Evolutionary conservation across 2,797 vertebrate species (phyloP), one percentile per base, ranked within the genome.

Genomic region (Paguma larvata): DNA sequence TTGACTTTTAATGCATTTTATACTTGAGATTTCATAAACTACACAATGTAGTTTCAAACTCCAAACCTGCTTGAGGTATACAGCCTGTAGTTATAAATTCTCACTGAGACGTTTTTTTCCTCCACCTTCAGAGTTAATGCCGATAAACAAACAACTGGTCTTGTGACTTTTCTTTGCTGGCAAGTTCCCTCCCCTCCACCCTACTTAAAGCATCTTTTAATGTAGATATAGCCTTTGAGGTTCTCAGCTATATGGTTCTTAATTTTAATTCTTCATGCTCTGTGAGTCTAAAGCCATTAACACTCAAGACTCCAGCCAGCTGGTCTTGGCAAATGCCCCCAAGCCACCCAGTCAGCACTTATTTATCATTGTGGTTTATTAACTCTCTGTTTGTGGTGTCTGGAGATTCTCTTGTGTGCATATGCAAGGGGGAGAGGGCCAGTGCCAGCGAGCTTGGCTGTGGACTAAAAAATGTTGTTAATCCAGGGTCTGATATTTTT

Each of bases 181-280:
- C 27, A 65, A 15, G 41, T 3, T 12, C 41, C n/a, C 3, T 15
- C 34, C 27, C n/a, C 3, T 3, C 59, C 15, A 62, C 82, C n/a
- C 48, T 48, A 48, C 53, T 59, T 11, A 62, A 73, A 56, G 1
- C 11, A 62, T 8, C 30, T 6, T 96, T 88, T 46, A 79, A 79
- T 44, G 12, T 68, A 48, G 3, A 83, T 72, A 23, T 2, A 90
- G 53, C 21, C 70, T 95, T 86, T 79, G 59, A 70, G 38, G 5
- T 63, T 70, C 94, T 94, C 44, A 63, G n/a, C 67, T 84, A 2
- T 51, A 7, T 30, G 32, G 14, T 44, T 30, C 46, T 87, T 14
- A 41, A 30, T 84, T 90, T 70, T 87, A 93, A 92, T 65, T 85
- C 44, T 79, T 73, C 10, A 84, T 90, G n/a, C 16, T 96, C 46